Percentiles rank a stretch among this genome's conserved stretches.
Conservation (phyloP, 2,113 vertebrate genomes). For the Bufo bufo region DNA sequence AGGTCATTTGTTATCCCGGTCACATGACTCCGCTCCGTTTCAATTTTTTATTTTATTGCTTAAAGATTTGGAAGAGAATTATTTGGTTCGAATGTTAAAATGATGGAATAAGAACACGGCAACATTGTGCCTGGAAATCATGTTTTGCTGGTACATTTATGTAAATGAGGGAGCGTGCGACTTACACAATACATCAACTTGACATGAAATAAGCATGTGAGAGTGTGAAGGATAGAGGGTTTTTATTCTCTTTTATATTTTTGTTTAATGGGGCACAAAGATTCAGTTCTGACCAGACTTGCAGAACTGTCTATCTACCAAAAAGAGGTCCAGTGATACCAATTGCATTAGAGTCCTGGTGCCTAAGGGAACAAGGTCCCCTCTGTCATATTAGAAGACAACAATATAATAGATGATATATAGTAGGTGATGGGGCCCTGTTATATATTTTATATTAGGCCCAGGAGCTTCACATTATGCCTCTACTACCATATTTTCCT, state of each 20-base stretch:
- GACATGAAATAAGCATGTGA: background rate
- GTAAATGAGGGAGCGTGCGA: background rate
- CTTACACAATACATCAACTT: background rate
- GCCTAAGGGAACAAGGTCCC: too few species aligned
- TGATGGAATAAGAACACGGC: background rate
- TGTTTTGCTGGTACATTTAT: background rate
- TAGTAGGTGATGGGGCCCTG: background rate
- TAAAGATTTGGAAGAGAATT: background rate
- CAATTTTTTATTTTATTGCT: constrained; percentile 32
- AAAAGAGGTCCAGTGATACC: too few species aligned
- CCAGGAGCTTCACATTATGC: background rate
- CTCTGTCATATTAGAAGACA: too few species aligned
- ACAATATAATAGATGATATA: background rate
- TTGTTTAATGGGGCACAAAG: too few species aligned
- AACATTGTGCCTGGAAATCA: background rate
- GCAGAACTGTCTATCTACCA: too few species aligned
- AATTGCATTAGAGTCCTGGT: too few species aligned
- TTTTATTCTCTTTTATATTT: too few species aligned
- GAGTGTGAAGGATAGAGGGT: background rate
- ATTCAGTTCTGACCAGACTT: too few species aligned
- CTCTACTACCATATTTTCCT: too few species aligned
- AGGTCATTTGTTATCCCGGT: background rate
- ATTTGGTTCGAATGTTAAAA: constrained; percentile 10
- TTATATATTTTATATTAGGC: too few species aligned
- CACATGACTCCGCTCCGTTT: background rate